Evolutionary conservation across 2,888 invertebrate genomes (phyloP), one percentile per base, ranked within the genome.

Genomic region (Gandaritis pyraliata): DNA sequence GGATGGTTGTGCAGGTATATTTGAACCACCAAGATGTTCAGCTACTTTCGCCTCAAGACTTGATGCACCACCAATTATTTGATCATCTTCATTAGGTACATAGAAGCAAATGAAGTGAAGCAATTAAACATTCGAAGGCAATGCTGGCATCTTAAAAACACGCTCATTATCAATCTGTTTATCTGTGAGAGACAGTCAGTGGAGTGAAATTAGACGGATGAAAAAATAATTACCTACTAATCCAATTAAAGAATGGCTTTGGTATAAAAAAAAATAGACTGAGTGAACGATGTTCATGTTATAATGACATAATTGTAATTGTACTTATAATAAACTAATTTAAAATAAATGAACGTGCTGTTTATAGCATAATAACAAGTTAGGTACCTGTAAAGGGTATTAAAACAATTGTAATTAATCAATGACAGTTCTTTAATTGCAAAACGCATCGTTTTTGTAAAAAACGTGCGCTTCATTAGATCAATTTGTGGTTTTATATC

Each of bases 401-500:
- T 23, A 23, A 23, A 23, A 23, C 6, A 23, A 6, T 2, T 23
- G 23, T 23, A 23, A 6, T 23, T 3, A 23, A 5, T 23, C 23
- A 23, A 23, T 23, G 6, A 23, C 6, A 23, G 23, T 23, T 0
- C 0, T 23, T 1, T 23, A 23, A 23, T 2, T 23, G 23, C 23
- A 23, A 2, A 30, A 33, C 2, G 33, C 10, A 16, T 73, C 23
- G 23, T 3, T 74, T 72, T 72, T 72, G 66, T 68, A 66, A 77
- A 76, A 78, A 78, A 71, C 73, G 69, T 72, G 73, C 72, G 73
- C 72, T 80, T 77, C 80, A 81, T 75, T 75, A 74, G 72, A 75
- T 80, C 82, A 86, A 86, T 87, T 86, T 86, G 85, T 73, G 84
- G 86, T 82, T 85, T 83, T 77, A 80, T 81, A 75, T 73, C 73